Base-by-base conservation (phyloP, 2,113 vertebrate genomes). In the Pterophyllum scalare region DNA sequence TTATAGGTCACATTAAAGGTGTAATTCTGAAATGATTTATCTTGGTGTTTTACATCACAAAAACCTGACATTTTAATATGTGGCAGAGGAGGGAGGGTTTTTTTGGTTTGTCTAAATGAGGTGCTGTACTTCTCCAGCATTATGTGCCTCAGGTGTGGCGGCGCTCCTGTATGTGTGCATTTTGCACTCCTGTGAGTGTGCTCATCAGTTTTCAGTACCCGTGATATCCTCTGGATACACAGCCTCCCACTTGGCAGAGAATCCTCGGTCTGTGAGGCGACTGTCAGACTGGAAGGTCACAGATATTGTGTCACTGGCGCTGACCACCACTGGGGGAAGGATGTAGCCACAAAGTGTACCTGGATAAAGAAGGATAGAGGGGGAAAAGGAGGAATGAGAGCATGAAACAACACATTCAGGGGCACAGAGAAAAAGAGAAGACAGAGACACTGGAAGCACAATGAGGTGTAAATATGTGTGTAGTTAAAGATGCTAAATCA, bases 171-270 rank as follows among this genome's bases (percentile, higher is more conserved):
- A 46, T 62, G 67, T 72, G 75, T 75, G 59, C 77, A 7, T 43
- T 49, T 70, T 70, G 22, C 40, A 70, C 28, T 28, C 5, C 7
- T 70, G 49, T 3, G 76, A 59, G 76, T 81, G 77, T 62, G 35
- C 38, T 20, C 54, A 24, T 74, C 8, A 77, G 28, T 20, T 40
- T 28, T 85, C 38, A 26, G 88, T 92, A 95, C 96, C 96, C 90
- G 90, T 65, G 46, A 96, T 93, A 82, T 97, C 95, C 77, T 96
- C 94, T 24, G 94, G 93, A 80, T 95, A 93, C 62, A 95, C 95
- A 12, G 94, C 95, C 81, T 96, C 94, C 95, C 95, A 96, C 76
- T 78, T 93, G 67, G 93, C 94, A 49, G 92, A 93, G 88, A 96
- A 96, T 15, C 95, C 95, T 20, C 87, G 82, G 88, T 96, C 95